Base-by-base conservation (phyloP, 2,113 vertebrate genomes). In the Datnioides undecimradiatus region DNA sequence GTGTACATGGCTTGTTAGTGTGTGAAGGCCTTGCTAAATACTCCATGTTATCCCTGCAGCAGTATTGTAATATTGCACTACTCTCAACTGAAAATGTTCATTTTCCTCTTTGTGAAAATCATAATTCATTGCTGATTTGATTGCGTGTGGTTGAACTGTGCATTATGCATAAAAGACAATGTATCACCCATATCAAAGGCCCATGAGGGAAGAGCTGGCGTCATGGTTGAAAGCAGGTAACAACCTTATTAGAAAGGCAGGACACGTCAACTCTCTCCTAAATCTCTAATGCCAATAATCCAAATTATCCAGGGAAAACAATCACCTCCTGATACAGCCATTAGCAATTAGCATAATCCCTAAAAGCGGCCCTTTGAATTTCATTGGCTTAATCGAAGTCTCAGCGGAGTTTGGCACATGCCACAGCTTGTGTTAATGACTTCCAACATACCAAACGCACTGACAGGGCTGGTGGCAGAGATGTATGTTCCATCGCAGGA, bases 291-390 rank as follows among this genome's bases (percentile, higher is more conserved):
- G 51, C 59, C 82, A 79, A 81, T 93, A 88, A 90, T 92, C 80
- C 79, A 92, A 87, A 88, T 90, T 83, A 88, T 88, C 70, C 76
- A 52, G 60, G 59, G 85, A 90, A 91, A 94, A 91, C 82, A 91
- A 91, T 90, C 84, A 82, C 88, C 76, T 87, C 64, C 77, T 85
- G 76, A 89, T 92, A 89, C 70, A 83, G 70, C 82, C 88, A 92
- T 92, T 91, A 91, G 65, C 83, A 90, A 90, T 93, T 92, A 93
- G 66, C 89, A 93, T 92, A 93, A 94, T 92, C 91, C 85, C 88
- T 85, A 85, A 95, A 91, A 89, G 73, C 76, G 36, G 51, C 58
- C 60, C 81, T 93, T 87, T 89, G 69, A 83, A 91, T 88, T 79
- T 73, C 78, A 82, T 66, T 80, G 63, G 78, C 65, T 91, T 91